Conservation (phyloP, 1,140 invertebrate species). For the Hyles vespertilio region DNA sequence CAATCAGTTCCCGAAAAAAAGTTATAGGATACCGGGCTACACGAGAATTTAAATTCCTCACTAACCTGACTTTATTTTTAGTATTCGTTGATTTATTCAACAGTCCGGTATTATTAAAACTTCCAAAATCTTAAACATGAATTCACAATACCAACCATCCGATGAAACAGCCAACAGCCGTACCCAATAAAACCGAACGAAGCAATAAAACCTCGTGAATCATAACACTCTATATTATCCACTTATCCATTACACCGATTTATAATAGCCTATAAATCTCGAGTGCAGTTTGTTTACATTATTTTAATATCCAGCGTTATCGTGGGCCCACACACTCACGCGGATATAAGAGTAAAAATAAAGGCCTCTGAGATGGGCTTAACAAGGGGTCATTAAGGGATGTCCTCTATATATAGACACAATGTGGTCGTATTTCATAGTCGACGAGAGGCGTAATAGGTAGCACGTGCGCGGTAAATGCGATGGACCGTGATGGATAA, state of each 20-base stretch:
- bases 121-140: no score
- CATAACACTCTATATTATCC: constrained; percentile 10
- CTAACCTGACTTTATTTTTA: no score
- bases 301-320: constrained; percentile 17
- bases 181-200: constrained; percentile 3
- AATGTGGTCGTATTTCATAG: constrained; percentile 47
- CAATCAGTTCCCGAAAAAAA: no score
- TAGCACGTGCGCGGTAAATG: constrained; percentile 40
- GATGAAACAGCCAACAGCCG: no score
- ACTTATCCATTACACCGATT: constrained; percentile 13
- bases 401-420: constrained; percentile 49
- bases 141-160: no score
- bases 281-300: constrained; percentile 21
- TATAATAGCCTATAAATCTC: constrained; percentile 24
- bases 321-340: constrained; percentile 28
- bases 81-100: no score
- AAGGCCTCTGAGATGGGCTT: constrained; percentile 37
- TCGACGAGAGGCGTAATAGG: constrained; percentile 50
- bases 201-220: constrained; percentile 3
- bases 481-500: no score
- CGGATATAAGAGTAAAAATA: constrained; percentile 14
- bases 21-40: no score
- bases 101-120: no score
- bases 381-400: constrained; percentile 61
- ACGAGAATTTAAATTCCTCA: no score